Evolutionary conservation across 2,113 vertebrate species (phyloP), one percentile per base, ranked within the genome.

Genomic region (Phasianus colchicus): DNA sequence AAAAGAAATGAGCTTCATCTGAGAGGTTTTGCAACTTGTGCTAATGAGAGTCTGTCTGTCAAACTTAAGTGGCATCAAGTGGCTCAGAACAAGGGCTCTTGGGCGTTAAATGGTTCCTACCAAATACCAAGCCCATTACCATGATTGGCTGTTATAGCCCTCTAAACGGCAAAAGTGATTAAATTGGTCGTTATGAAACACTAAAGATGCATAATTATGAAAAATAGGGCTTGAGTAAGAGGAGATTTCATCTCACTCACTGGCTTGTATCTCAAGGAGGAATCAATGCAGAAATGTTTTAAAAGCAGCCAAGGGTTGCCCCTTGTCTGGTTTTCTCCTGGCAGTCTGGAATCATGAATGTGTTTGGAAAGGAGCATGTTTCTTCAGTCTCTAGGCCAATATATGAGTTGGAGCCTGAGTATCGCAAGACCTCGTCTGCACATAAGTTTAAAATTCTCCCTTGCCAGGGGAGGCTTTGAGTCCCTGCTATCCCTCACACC

Each of bases 101-200:
- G 97, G 98, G 96, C 8, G 10, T 97, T 97, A 98, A 97, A 98
- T 97, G 96, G 97, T 97, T 98, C 97, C 97, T 97, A 97, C 97
- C 97, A 98, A 98, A 98, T 98, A 98, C 96, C 97, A 98, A 97
- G 96, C 89, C 97, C 97, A 98, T 98, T 98, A 98, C 97, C 90
- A 88, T 97, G 97, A 98, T 98, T 98, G 97, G 97, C 97, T 98
- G 97, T 97, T 98, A 98, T 95, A 96, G 97, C 94, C 97, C 97
- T 98, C 96, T 96, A 98, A 98, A 97, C 76, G 40, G 97, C 97
- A 97, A 96, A 97, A 97, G 96, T 98, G 97, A 98, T 98, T 98
- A 98, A 98, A 98, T 97, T 97, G 96, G 97, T 97, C 93, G 15
- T 98, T 98, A 98, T 95, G 96, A 97, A 98, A 95, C 95, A 67